Percentiles rank a stretch among this genome's conserved stretches.
Evolutionary conservation across 2,888 invertebrate genomes (phyloP).

Genomic region (Craniophora ligustri): DNA sequence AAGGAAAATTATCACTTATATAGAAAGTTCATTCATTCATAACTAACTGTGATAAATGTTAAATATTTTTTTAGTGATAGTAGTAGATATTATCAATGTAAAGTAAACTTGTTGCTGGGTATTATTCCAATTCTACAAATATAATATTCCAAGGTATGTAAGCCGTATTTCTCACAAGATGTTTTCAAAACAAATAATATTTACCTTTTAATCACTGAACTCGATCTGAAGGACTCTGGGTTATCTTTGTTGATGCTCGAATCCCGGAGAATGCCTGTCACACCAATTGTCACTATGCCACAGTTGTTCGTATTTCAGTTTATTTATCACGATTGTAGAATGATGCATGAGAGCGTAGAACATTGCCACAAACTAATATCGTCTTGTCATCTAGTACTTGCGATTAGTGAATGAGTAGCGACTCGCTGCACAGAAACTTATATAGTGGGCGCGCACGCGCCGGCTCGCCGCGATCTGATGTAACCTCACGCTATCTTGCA

Average conservation of each 20-base stretch:
- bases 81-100: background rate
- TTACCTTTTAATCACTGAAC: constrained; percentile 81
- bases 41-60: constrained; percentile 26
- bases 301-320: constrained; percentile 82
- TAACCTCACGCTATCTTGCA: constrained; percentile 78
- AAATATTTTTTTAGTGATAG: background rate
- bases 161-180: constrained; percentile 24
- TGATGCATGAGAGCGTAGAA: constrained; percentile 84
- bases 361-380: constrained; percentile 85
- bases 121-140: background rate
- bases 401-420: constrained; percentile 77
- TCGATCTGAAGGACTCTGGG: constrained; percentile 67
- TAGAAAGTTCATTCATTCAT: constrained; percentile 63
- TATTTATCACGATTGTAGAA: constrained; percentile 72
- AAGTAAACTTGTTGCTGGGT: background rate
- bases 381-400: constrained; percentile 79
- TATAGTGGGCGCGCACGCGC: constrained; percentile 75
- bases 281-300: constrained; percentile 87
- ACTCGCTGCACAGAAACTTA: constrained; percentile 59
- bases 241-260: constrained; percentile 84
- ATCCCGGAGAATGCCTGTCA: constrained; percentile 83
- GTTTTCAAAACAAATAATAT: constrained; percentile 72
- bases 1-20: constrained; percentile 57
- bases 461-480: constrained; percentile 70
- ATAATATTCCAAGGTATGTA: background rate